Conservation (phyloP, 2,888 invertebrate genomes). For the Ariolimax columbianus region DNA sequence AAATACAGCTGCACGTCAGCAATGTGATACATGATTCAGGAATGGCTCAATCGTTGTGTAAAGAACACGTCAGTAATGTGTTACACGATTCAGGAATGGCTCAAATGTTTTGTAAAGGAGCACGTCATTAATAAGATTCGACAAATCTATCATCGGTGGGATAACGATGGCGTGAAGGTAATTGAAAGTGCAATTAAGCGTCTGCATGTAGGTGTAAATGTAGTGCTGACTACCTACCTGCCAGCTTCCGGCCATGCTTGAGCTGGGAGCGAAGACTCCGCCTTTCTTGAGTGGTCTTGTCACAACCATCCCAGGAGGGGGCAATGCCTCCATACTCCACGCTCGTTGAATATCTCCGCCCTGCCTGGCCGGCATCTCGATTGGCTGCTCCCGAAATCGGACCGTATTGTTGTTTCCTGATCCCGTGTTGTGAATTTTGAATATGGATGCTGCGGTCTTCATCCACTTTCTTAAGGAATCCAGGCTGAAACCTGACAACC, state of each 20-base stretch:
- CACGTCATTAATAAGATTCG: too few species aligned
- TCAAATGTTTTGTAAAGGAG: too few species aligned
- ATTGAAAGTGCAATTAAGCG: too few species aligned
- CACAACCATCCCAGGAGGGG: slow-evolving; percentile 6
- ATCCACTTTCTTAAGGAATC: neutral
- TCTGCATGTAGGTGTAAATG: neutral
- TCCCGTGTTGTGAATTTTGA: neutral
- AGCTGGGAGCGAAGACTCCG: neutral
- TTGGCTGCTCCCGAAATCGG: neutral
- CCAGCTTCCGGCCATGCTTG: slow-evolving; percentile 25
- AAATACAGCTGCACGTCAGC: too few species aligned
- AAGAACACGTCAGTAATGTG: too few species aligned
- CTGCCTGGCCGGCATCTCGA: neutral
- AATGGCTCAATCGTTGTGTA: too few species aligned
- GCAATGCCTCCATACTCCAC: slow-evolving; percentile 21
- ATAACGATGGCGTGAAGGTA: too few species aligned
- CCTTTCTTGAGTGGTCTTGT: slow-evolving; percentile 27
- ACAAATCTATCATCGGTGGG: too few species aligned
- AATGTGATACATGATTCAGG: too few species aligned
- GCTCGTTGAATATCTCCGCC: slow-evolving; percentile 11
- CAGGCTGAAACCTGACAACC: neutral
- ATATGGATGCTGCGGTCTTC: slow-evolving; percentile 11
- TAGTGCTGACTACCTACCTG: slow-evolving; percentile 9
- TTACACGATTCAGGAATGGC: too few species aligned
- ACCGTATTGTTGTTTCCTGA: neutral